phyloP scores from a whole-genome alignment of 2,113 vertebrate genomes.

The Emydura subglobosa region DNA sequence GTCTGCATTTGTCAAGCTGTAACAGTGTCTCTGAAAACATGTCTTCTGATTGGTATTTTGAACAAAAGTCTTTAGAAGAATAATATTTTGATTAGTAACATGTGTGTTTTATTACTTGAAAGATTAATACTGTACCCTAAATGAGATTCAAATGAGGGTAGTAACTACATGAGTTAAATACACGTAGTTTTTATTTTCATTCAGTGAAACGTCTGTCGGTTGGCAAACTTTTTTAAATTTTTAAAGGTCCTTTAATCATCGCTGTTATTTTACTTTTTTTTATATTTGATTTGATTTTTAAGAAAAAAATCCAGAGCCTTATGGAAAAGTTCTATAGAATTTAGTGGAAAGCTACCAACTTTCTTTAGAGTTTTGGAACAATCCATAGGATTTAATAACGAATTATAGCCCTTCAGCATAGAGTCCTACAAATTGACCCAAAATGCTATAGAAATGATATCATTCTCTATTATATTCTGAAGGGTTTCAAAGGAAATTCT shows the following conservation, averaged over 20 bases:
- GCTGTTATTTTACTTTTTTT: background rate
- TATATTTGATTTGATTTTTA: background rate
- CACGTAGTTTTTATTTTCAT: constrained; percentile 7
- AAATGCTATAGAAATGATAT: background rate
- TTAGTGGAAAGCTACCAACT: background rate
- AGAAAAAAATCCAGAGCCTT: background rate
- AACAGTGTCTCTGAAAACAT: constrained; percentile 35
- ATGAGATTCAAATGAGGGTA: constrained; percentile 47
- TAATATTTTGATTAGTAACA: constrained; percentile 68
- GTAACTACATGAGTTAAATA: constrained; percentile 36
- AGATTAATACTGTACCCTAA: constrained; percentile 53
- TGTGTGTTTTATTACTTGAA: constrained; percentile 48
- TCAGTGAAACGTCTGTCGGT: background rate
- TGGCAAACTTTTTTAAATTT: background rate
- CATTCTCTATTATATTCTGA: background rate
- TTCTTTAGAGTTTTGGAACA: background rate
- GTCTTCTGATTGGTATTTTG: constrained; percentile 46
- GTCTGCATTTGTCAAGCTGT: constrained; percentile 30
- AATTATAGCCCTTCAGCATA: background rate
- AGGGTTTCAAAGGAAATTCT: background rate
- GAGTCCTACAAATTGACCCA: background rate
- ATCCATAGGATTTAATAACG: background rate
- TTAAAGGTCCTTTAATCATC: background rate
- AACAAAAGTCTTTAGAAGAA: constrained; percentile 41
- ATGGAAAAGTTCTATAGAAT: background rate